These are phyloP conservation scores for Dasysyrphus tricinctus DNA, from an alignment of 2,888 invertebrate genomes.

Conservation along the genomic window DNA sequence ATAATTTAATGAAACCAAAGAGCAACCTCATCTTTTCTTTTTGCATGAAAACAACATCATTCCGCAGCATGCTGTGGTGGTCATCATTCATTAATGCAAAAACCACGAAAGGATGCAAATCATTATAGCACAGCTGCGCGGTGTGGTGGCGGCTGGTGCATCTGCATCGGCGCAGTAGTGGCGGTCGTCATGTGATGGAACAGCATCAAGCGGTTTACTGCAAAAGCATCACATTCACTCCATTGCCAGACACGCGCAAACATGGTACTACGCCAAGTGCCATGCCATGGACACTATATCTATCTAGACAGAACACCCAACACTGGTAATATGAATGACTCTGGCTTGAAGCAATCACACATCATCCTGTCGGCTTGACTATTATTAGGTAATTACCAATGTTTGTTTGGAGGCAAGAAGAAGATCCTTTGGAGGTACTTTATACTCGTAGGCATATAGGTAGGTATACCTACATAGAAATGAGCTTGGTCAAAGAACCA, in stretches of 20 bases:
- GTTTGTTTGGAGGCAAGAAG: conserved; percentile 65
- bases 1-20: conserved; percentile 71
- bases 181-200: conserved; percentile 1
- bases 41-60: conserved; percentile 38
- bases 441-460: not conserved
- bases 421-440: conserved; percentile 19
- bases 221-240: conserved; percentile 35
- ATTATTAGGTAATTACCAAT: conserved; percentile 76
- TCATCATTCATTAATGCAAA: conserved; percentile 73
- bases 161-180: not conserved
- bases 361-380: conserved; percentile 75
- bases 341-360: conserved; percentile 73
- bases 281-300: not conserved
- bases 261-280: conserved; percentile 11
- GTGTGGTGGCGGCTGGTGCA: not conserved
- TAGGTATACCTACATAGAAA: not conserved
- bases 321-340: conserved; percentile 53
- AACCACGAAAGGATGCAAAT: conserved; percentile 75
- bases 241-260: conserved; percentile 36
- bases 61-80: conserved; percentile 53
- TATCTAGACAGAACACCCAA: conserved; percentile 6
- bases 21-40: conserved; percentile 59
- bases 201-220: conserved; percentile 19
- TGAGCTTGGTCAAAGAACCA: conserved; percentile 32
- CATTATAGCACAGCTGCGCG: conserved; percentile 53